Evolutionary conservation across 2,797 vertebrate genomes (phyloP).

Genomic region (Sebastes elongatus): DNA sequence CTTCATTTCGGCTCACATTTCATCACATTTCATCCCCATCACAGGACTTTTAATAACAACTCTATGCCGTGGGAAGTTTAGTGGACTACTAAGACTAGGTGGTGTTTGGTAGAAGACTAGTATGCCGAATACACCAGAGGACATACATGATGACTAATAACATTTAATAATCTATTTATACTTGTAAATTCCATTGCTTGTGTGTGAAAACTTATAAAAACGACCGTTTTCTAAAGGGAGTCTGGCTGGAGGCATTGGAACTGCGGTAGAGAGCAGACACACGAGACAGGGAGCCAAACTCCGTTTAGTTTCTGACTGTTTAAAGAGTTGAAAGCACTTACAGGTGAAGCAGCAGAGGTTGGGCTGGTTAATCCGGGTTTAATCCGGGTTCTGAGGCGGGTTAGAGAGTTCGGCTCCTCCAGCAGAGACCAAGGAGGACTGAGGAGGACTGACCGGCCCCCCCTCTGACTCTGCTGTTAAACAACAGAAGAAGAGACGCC

Average conservation of each 20-base stretch:
- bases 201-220: too few relatives aligned
- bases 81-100: background rate
- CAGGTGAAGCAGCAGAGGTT: background rate
- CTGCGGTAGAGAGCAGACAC: too few relatives aligned
- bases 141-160: background rate
- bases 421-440: background rate
- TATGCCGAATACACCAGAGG: background rate
- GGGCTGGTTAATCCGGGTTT: too few relatives aligned
- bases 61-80: too few relatives aligned
- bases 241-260: too few relatives aligned
- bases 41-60: background rate
- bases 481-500: too few relatives aligned
- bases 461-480: too few relatives aligned
- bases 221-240: too few relatives aligned
- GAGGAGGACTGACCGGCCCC: background rate
- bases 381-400: background rate
- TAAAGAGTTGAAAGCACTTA: background rate
- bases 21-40: background rate
- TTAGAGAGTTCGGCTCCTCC: background rate
- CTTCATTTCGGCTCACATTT: background rate
- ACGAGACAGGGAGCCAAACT: background rate
- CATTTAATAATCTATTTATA: too few relatives aligned
- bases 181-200: too few relatives aligned
- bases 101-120: background rate
- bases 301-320: accelerated